Evolutionary conservation across 2,797 vertebrate genomes (phyloP), one percentile per base, ranked within the genome.

Genomic region (Varecia variegata): DNA sequence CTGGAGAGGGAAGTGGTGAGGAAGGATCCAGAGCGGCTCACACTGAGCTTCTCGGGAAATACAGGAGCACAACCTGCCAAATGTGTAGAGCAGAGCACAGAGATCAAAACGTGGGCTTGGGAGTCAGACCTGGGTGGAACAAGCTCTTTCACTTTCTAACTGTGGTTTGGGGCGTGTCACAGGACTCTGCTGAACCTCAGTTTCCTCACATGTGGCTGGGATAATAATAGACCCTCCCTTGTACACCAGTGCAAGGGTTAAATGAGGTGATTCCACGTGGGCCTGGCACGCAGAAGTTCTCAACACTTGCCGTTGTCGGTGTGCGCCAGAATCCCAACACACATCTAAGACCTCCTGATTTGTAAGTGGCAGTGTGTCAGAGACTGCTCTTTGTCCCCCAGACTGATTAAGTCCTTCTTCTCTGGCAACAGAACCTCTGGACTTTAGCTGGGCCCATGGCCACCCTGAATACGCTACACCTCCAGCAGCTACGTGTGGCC

Each of bases 291-390:
- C 0, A 30, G 25, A 45, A 0, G 14, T 4, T 35, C 30, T 43
- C 47, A 15, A 3, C 50, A 43, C n/a, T 0, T 2, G 3, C 15
- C 30, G 3, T 1, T 25, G 5, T 10, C 25, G 0, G 7, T 1
- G 20, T 12, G 45, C 3, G 3, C 35, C 76, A 71, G 60, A 60
- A 20, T 62, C 60, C 21, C 56, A 21, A 7, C 6, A 30, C 35
- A 45, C 38, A 32, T 4, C 56, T 27, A 15, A 62, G 45, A 1
- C 30, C 20, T 38, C 68, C 60, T 18, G 3, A 21, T 40, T 43
- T 60, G 5, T 21, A 32, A 60, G 21, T 45, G 27, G 43, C 17
- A 32, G 1, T 35, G 47, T 30, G 13, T 71, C n/a, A 43, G 32
- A 73, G 27, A 40, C 38, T 25, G 6, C 30, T 32, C 4, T 67